Conservation (phyloP, 2,888 invertebrate species). For the Bembecia ichneumoniformis region DNA sequence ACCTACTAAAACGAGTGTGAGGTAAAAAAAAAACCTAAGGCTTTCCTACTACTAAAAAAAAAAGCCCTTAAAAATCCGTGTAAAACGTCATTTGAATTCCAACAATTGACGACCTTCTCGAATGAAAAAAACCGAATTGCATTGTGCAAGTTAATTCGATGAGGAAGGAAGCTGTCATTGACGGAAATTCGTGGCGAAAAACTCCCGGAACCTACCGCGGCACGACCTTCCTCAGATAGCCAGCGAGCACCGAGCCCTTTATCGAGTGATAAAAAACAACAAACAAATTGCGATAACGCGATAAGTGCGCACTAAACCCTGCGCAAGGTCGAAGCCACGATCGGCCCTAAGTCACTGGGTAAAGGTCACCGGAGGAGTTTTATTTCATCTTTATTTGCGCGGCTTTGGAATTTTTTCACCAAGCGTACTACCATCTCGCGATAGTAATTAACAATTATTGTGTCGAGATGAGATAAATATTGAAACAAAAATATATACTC, state of each 20-base stretch:
- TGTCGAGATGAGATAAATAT: no score
- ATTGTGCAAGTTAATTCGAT: slow-evolving; percentile 30
- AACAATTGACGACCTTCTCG: slow-evolving; percentile 19
- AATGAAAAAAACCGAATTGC: slow-evolving; percentile 21
- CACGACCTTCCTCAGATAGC: slow-evolving; percentile 35
- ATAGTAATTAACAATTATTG: no score
- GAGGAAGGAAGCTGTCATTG: slow-evolving; percentile 44
- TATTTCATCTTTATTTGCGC: slow-evolving; percentile 12
- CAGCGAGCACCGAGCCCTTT: slow-evolving; percentile 55
- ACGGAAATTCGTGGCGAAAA: slow-evolving; percentile 41
- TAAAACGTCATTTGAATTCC: slow-evolving; percentile 8
- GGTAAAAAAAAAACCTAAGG: no score
- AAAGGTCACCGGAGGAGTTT: slow-evolving; percentile 49
- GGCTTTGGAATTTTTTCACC: slow-evolving; percentile 18
- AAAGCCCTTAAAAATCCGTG: neutral
- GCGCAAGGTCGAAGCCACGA: slow-evolving; percentile 34
- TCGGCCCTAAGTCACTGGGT: slow-evolving; percentile 42
- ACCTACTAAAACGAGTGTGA: no score
- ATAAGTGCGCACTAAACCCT: slow-evolving; percentile 24
- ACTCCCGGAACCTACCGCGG: slow-evolving; percentile 37
- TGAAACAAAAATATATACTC: no score
- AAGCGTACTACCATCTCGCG: neutral
- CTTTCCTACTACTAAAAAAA: no score
- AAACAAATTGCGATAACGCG: slow-evolving; percentile 40
- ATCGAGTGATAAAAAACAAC: slow-evolving; percentile 47